A percentile compares a stretch with the other conserved stretches of the same genome.
phyloP scores from a whole-genome alignment of 2,797 vertebrate species.

The Antrozous pallidus region DNA sequence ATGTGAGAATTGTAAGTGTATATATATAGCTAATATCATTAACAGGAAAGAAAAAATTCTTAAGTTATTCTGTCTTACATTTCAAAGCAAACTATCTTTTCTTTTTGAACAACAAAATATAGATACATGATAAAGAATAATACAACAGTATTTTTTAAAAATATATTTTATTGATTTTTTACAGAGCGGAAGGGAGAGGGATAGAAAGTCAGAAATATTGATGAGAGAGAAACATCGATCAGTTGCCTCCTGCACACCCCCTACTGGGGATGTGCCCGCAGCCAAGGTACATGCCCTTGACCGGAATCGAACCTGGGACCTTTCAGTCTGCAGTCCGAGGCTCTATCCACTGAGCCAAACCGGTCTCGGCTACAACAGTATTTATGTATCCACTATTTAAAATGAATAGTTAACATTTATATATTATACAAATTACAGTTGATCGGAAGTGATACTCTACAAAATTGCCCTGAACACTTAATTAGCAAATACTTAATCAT shows the following conservation, averaged over 20 bases:
- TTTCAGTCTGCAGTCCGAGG: no score
- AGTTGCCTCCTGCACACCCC: no score
- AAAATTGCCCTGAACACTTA: neutral
- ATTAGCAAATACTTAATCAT: neutral
- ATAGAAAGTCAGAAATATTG: no score
- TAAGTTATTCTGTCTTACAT: neutral
- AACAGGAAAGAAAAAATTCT: neutral
- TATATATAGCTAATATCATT: neutral
- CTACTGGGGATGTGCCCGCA: no score
- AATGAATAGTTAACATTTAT: neutral
- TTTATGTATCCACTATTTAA: neutral
- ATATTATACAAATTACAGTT: neutral
- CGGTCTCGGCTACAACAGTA: neutral
- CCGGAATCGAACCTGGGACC: no score
- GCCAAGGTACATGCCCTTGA: no score
- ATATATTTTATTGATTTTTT: no score
- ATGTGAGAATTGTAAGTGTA: neutral
- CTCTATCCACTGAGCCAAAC: no score
- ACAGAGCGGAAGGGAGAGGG: no score
- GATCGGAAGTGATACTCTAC: neutral
- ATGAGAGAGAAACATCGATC: no score
- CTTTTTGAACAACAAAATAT: neutral
- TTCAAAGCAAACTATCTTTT: constrained; percentile 3
- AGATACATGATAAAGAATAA: neutral
- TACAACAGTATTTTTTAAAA: neutral